Percentiles rank a stretch among this genome's conserved stretches.
Conservation (phyloP, 2,113 vertebrate genomes). For the Mastomys coucha region DNA sequence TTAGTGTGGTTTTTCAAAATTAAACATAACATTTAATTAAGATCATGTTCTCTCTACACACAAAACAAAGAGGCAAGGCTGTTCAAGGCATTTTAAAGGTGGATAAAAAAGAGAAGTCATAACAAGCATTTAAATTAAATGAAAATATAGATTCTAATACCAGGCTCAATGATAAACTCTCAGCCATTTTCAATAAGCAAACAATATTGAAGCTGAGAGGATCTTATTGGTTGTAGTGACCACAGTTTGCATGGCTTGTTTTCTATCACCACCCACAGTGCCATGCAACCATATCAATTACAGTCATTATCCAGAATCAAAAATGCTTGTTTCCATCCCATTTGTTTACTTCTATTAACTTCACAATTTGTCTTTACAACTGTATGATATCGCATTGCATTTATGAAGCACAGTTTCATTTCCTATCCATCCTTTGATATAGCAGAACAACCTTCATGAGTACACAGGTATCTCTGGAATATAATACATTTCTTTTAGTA, state of each 20-base stretch:
- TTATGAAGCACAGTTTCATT: not conserved
- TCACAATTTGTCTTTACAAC: not conserved
- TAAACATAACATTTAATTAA: not conserved
- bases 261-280: fast-evolving
- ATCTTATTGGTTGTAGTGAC: not conserved
- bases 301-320: not conserved
- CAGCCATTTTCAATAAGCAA: not conserved
- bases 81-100: not conserved
- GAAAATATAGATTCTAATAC: not conserved
- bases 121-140: not conserved
- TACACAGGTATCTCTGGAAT: not conserved
- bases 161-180: not conserved
- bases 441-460: not conserved
- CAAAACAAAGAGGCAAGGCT: not conserved
- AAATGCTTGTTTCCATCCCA: not conserved
- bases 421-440: not conserved
- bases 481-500: not conserved
- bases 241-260: not conserved
- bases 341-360: too few species aligned
- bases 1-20: not conserved
- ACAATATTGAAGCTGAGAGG: not conserved
- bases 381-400: not conserved
- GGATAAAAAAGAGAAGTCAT: not conserved
- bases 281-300: not conserved
- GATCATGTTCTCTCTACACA: not conserved